Conservation (phyloP, 2,797 vertebrate genomes). For the Melanogrammus aeglefinus region DNA sequence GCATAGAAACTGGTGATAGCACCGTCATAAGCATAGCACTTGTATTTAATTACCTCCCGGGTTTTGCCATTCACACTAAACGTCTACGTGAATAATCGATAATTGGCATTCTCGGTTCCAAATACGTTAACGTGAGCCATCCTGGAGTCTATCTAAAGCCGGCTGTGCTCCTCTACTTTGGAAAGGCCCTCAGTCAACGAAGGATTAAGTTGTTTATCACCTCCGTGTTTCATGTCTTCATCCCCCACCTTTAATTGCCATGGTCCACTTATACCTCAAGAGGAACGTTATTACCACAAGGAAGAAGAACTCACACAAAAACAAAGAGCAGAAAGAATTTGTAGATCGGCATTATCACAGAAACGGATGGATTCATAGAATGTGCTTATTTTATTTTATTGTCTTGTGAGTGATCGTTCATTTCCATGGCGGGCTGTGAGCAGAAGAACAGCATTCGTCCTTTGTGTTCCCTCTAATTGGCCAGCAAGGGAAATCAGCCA, state of each 20-base stretch:
- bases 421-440: conserved; percentile 47
- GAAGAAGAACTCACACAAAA: not conserved
- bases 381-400: conserved; percentile 42
- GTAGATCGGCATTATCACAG: conserved; percentile 18
- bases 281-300: not conserved
- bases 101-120: conserved; percentile 65
- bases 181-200: conserved; percentile 26
- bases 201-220: conserved; percentile 23
- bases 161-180: conserved; percentile 28
- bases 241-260: conserved; percentile 15
- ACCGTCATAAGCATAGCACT: conserved; percentile 66
- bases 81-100: conserved; percentile 69
- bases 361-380: conserved; percentile 33
- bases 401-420: conserved; percentile 51
- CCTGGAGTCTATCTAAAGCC: conserved; percentile 14
- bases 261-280: conserved; percentile 3
- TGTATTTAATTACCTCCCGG: conserved; percentile 71
- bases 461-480: conserved; percentile 85
- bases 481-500: conserved; percentile 85
- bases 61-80: conserved; percentile 73
- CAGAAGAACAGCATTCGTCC: conserved; percentile 60
- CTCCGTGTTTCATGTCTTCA: conserved; percentile 13
- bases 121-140: conserved; percentile 54
- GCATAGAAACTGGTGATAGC: conserved; percentile 68
- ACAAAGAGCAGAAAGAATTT: not conserved